Conservation (phyloP, 2,113 vertebrate species). For the Tyto alba region DNA sequence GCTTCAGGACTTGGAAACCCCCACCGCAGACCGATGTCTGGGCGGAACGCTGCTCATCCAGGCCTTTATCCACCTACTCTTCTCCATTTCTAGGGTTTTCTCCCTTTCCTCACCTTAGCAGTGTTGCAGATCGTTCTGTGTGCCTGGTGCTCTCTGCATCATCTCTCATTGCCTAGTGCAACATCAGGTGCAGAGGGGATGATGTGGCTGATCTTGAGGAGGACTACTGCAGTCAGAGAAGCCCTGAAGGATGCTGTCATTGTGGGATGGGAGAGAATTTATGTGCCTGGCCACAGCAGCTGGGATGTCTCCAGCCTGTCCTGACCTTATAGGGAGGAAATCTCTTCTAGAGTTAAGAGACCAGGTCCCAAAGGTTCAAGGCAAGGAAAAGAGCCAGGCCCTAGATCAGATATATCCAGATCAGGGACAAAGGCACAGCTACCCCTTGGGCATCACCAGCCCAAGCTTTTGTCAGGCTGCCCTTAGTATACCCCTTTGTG, state of each 20-base stretch:
- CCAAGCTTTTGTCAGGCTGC: fast-evolving
- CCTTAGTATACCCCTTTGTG: neutral
- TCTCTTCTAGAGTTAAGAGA: neutral
- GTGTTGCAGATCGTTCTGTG: neutral
- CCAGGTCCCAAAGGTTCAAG: neutral
- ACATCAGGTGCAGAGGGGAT: neutral
- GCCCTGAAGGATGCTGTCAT: neutral
- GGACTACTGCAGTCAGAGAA: neutral
- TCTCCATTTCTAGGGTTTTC: neutral
- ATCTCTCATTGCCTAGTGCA: neutral
- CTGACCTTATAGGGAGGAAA: neutral
- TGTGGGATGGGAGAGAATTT: neutral
- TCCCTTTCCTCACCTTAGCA: neutral
- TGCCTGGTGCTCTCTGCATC: neutral
- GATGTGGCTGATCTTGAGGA: neutral
- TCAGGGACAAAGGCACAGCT: neutral
- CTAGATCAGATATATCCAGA: neutral
- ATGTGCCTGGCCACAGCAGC: neutral
- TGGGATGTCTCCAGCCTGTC: neutral
- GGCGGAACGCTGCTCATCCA: neutral
- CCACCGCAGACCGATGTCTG: neutral
- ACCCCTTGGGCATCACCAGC: neutral
- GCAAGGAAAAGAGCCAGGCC: neutral
- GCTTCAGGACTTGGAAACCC: neutral
- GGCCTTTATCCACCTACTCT: neutral